Percentiles rank a stretch among this genome's conserved stretches.
These are phyloP conservation scores for Drosophila navojoa DNA, from an alignment of 1,140 invertebrate species.

Conservation along the genomic window DNA sequence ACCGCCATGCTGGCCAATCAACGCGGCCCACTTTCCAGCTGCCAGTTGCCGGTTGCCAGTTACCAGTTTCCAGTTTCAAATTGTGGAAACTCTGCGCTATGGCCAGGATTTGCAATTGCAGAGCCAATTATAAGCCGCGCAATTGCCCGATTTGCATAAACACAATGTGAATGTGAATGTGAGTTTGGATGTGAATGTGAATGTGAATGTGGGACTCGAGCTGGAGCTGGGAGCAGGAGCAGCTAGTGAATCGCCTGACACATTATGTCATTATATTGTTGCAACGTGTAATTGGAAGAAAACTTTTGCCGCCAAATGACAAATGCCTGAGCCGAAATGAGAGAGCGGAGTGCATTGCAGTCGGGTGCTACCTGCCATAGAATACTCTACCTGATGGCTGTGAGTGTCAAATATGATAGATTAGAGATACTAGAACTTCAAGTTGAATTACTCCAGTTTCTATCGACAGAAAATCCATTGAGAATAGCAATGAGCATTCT, in stretches of 20 bases:
- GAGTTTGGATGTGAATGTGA: background rate
- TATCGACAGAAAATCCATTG: no score
- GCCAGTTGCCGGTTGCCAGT: constrained; percentile 44
- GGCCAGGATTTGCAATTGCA: constrained; percentile 37
- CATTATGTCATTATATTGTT: constrained; percentile 80
- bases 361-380: no score
- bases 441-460: no score
- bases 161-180: constrained; percentile 7
- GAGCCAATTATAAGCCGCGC: constrained; percentile 25
- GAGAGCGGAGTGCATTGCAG: constrained; percentile 22
- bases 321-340: constrained; percentile 67
- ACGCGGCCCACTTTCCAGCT: constrained; percentile 27
- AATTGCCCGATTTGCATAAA: constrained; percentile 30
- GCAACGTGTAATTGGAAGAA: constrained; percentile 78
- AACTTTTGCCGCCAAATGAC: constrained; percentile 78
- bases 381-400: background rate
- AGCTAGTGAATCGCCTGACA: constrained; percentile 41
- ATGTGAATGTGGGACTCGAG: background rate
- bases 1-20: constrained; percentile 58
- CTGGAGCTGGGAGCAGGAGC: constrained; percentile 13
- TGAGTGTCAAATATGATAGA: background rate
- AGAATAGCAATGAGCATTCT: no score
- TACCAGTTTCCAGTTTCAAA: constrained; percentile 53
- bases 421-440: no score
- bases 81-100: constrained; percentile 8